Conservation (phyloP, 2,888 invertebrate genomes). For the Vanessa cardui region DNA sequence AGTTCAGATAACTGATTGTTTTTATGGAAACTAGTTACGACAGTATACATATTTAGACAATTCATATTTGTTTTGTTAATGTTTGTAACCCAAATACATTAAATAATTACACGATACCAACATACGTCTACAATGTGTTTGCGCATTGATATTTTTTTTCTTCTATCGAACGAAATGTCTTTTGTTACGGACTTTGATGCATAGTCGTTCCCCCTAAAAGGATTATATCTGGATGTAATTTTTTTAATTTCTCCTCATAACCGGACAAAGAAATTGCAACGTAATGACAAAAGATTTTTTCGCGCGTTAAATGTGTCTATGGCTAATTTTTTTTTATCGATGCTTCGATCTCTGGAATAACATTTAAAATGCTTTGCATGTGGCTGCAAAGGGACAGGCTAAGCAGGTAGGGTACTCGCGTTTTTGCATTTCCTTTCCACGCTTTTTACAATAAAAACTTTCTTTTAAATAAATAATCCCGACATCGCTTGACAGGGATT, state of each 20-base stretch:
- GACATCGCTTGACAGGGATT: conserved; percentile 77
- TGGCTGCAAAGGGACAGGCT: conserved; percentile 77
- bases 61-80: conserved; percentile 43
- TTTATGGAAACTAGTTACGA: conserved; percentile 27
- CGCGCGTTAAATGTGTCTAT: conserved; percentile 50
- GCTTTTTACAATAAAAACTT: conserved; percentile 82
- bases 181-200: conserved; percentile 28
- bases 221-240: conserved; percentile 55
- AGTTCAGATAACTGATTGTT: conserved; percentile 23
- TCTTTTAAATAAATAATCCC: conserved; percentile 83
- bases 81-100: conserved; percentile 46
- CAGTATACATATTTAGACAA: conserved; percentile 16
- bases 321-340: conserved; percentile 57
- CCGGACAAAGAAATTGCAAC: conserved; percentile 59
- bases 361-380: conserved; percentile 70
- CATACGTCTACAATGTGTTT: conserved; percentile 30
- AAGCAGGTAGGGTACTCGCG: conserved; percentile 66
- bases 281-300: conserved; percentile 65
- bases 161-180: conserved; percentile 16
- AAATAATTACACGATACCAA: conserved; percentile 37
- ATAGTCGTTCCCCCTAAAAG: conserved; percentile 52
- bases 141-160: conserved; percentile 37
- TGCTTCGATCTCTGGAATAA: conserved; percentile 52
- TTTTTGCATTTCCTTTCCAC: conserved; percentile 82
- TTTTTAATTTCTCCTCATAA: conserved; percentile 52